Base-by-base conservation (phyloP, 2,797 vertebrate genomes). In the Halcyon leucocephala region DNA sequence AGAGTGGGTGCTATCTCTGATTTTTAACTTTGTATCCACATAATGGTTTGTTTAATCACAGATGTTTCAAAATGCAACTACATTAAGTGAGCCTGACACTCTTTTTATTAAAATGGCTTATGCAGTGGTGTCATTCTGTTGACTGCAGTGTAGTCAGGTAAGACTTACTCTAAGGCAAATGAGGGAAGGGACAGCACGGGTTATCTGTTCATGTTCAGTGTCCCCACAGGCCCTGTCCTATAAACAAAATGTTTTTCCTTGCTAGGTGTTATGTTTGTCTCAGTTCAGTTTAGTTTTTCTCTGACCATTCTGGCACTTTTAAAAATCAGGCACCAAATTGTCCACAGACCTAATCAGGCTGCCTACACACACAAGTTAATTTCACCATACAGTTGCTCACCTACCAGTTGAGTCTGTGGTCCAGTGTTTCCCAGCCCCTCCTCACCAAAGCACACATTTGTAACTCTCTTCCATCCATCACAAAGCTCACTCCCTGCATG, bases 51-150 rank as follows among this genome's bases (percentile, higher is more conserved):
- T 48, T 94, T 84, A 76, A 73, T 86, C 22, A 46, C 37, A 39
- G 33, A 22, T 67, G 49, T 33, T 77, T 94, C 65, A 91, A 81
- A 96, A 76, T 44, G 46, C 70, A 91, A 4, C 52, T 78, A 42
- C 65, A 76, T 73, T 60, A 84, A 86, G 72, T 60, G 58, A 86
- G 41, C 70, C 39, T 69, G 65, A 41, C 15, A 4, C 2, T 20
- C 10, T 52, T 86, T 48, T 81, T 37, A 41, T 70, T 42, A 12
- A 61, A 65, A 42, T 21, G 8, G 21, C 21, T 84, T 84, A 61
- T 79, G 79, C 33, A 64, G 6, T 10, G 13, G 11, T 20, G n/a
- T 82, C 3, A 14, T 72, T 90, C 42, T 12, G 1, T 55, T 89
- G 42, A 25, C 35, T 6, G 4, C 25, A 57, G 12, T 62, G 73